Conservation (phyloP, 2,797 vertebrate genomes). For the Philypnodon macrostomus region DNA sequence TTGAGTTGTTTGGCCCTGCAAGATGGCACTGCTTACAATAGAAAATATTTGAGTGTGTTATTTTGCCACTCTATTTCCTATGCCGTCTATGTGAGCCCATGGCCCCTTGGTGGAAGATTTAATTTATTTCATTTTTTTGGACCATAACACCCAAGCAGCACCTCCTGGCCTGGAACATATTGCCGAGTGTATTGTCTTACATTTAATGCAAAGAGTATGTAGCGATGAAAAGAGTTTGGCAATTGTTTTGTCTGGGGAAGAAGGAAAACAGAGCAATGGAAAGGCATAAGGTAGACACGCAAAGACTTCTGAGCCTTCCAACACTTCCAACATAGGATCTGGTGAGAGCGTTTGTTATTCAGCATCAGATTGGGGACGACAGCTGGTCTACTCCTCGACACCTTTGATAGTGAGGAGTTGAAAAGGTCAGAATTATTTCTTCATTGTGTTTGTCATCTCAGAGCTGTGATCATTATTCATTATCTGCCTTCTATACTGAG, state of each 20-base stretch:
- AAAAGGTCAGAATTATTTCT: constrained; percentile 45
- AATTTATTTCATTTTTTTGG: constrained; percentile 57
- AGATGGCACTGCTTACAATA: constrained; percentile 46
- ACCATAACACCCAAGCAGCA: constrained; percentile 41
- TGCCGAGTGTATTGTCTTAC: constrained; percentile 53
- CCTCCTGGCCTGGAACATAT: constrained; percentile 27
- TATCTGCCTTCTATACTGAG: constrained; percentile 11
- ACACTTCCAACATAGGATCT: constrained; percentile 46
- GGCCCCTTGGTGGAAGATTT: constrained; percentile 55
- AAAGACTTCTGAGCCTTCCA: constrained; percentile 23
- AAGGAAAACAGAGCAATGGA: constrained; percentile 37
- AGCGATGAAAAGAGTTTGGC: constrained; percentile 45
- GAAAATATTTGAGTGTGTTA: no score
- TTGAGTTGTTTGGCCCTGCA: constrained; percentile 48
- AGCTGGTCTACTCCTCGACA: constrained; percentile 43
- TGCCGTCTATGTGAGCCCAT: constrained; percentile 22
- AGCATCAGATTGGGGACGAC: constrained; percentile 47
- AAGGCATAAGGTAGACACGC: constrained; percentile 33
- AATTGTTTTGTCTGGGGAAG: constrained; percentile 52
- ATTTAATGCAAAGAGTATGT: constrained; percentile 57
- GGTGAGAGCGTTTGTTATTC: constrained; percentile 49
- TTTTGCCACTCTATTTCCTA: constrained; percentile 31
- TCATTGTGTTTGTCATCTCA: constrained; percentile 19
- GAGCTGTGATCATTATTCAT: constrained; percentile 47
- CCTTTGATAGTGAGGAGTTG: constrained; percentile 35